phyloP scores from a whole-genome alignment of 1,140 invertebrate genomes.

The Leptinotarsa lineolata region DNA sequence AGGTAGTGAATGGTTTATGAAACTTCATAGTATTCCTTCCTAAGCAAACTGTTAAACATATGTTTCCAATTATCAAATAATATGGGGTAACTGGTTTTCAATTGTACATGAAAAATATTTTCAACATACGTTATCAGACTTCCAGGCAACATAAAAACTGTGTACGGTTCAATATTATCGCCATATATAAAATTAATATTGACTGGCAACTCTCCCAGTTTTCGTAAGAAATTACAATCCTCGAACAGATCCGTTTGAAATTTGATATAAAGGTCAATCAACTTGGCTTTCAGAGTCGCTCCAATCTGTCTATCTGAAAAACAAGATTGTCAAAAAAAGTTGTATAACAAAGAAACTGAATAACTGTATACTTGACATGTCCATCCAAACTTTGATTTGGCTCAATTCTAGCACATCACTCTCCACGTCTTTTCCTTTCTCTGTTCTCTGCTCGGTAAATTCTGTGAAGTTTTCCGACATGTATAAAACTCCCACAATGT shows the following conservation, averaged over 20 bases:
- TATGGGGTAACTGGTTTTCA: too few relatives aligned
- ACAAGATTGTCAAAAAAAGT: neutral
- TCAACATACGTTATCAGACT: constrained; percentile 69
- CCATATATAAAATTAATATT: constrained; percentile 71
- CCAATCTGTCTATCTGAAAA: constrained; percentile 74
- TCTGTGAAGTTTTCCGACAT: constrained; percentile 77
- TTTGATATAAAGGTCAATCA: constrained; percentile 67
- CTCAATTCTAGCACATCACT: constrained; percentile 62
- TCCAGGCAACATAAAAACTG: constrained; percentile 78
- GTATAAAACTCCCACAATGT: constrained; percentile 71
- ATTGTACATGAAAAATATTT: too few relatives aligned
- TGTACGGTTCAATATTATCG: constrained; percentile 64
- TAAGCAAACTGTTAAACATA: too few relatives aligned
- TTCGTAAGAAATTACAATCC: constrained; percentile 64
- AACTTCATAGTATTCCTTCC: too few relatives aligned
- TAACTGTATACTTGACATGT: constrained; percentile 69
- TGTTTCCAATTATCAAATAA: too few relatives aligned
- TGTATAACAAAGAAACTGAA: neutral
- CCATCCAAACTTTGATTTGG: constrained; percentile 69
- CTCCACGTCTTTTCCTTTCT: constrained; percentile 58
- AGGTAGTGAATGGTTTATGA: too few relatives aligned
- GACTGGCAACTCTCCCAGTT: constrained; percentile 64
- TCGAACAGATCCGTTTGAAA: constrained; percentile 62
- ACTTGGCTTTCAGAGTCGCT: constrained; percentile 64
- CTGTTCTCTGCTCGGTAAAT: constrained; percentile 62